phyloP scores from a whole-genome alignment of 1,140 invertebrate genomes.

The Macrocentrus cingulum region DNA sequence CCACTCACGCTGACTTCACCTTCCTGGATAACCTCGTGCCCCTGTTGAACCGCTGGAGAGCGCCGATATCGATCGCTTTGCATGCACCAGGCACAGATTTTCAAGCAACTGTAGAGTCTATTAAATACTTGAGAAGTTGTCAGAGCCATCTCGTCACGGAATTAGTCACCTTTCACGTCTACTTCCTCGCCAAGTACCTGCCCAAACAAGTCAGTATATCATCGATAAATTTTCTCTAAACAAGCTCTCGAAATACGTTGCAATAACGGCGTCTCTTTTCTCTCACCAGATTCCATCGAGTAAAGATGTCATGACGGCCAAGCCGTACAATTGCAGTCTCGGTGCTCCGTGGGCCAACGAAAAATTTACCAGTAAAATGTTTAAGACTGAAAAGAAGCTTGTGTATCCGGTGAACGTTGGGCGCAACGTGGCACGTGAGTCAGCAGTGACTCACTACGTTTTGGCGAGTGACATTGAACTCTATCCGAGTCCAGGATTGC shows the following conservation, averaged over 20 bases:
- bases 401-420: constrained; percentile 88
- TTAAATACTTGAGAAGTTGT: constrained; percentile 64
- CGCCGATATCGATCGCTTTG: constrained; percentile 70
- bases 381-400: constrained; percentile 77
- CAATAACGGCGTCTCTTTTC: constrained; percentile 3
- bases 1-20: constrained; percentile 88
- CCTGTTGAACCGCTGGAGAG: constrained; percentile 72
- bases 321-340: constrained; percentile 70
- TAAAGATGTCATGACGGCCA: constrained; percentile 61
- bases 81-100: constrained; percentile 72
- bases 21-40: constrained; percentile 88
- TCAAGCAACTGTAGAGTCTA: constrained; percentile 59
- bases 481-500: constrained; percentile 79
- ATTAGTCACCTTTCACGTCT: constrained; percentile 82
- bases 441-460: constrained; percentile 79
- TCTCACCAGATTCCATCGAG: constrained; percentile 66
- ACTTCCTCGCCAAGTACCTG: constrained; percentile 82
- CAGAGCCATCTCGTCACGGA: constrained; percentile 67
- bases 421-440: constrained; percentile 80
- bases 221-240: too few species aligned
- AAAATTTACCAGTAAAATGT: constrained; percentile 64
- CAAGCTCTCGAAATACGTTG: background rate
- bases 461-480: constrained; percentile 87
- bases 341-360: constrained; percentile 71
- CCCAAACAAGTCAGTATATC: constrained; percentile 66